Evolutionary conservation across 2,113 vertebrate species (phyloP), one percentile per base, ranked within the genome.

Genomic region (Alethe diademata): DNA sequence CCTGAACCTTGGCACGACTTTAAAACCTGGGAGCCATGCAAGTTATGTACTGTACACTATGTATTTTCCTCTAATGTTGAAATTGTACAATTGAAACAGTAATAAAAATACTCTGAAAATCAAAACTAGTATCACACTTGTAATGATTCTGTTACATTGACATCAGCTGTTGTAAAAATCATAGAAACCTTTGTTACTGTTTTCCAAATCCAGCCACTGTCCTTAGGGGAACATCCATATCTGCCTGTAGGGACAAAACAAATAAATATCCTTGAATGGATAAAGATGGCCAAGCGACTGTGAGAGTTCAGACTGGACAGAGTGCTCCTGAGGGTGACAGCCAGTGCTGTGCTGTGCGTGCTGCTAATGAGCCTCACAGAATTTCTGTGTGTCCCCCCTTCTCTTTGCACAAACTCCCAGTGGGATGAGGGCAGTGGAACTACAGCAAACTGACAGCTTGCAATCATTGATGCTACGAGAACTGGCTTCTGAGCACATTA

Each of bases 81-180:
- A 81, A 94, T 7, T 93, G 92, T 97, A 94, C 87, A 93, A 89
- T 35, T 58, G 58, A 93, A 94, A 83, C 50, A 54, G 84, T 33
- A 95, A 97, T 96, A 96, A 97, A 97, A 96, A 74, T 81, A 86
- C 51, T 84, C 66, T 82, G 60, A 92, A 89, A 84, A 83, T 47
- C 26, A 74, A 80, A 90, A 86, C 48, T 38, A 58, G 10, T 36
- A 28, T 23, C 45, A 45, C 31, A 19, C 28, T 86, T 67, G 67
- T 62, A 58, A 66, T 62, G 47, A 38, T 78, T 81, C 60, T 90
- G 33, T 86, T 83, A 12, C 11, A 51, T 24, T 78, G 51, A 48
- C 11, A 38, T 74, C 2, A 7, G 19, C n/a, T 56, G 5, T 26
- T 84, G 43, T 71, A 74, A 83, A 79, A 92, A 71, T 56, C 11